phyloP scores from a whole-genome alignment of 2,888 invertebrate species.

The Drosophila cognata region DNA sequence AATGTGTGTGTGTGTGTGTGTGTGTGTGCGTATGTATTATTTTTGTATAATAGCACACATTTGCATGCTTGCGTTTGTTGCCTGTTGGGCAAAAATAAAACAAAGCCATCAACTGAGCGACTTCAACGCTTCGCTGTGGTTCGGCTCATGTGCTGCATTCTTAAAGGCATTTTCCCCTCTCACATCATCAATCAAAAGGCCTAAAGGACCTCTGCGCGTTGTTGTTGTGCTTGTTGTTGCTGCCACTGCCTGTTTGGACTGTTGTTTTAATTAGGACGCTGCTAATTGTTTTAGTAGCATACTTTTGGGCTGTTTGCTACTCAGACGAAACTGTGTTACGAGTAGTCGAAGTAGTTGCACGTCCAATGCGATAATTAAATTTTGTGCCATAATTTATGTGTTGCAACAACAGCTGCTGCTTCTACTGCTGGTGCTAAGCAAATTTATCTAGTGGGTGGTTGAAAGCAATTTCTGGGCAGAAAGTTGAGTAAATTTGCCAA shows the following conservation, averaged over 20 bases:
- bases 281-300: slow-evolving; percentile 80
- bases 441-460: slow-evolving; percentile 56
- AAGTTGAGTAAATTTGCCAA: slow-evolving; percentile 8
- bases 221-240: slow-evolving; percentile 13
- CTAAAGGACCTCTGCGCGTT: slow-evolving; percentile 18
- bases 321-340: slow-evolving; percentile 66
- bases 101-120: slow-evolving; percentile 39
- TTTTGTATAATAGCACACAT: slow-evolving; percentile 60
- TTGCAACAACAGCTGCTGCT: slow-evolving; percentile 60
- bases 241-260: slow-evolving; percentile 44
- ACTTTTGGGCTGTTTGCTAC: slow-evolving; percentile 59
- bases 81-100: slow-evolving; percentile 53
- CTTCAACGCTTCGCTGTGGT: slow-evolving; percentile 46
- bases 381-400: slow-evolving; percentile 71
- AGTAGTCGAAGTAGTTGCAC: slow-evolving; percentile 44
- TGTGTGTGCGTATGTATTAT: slow-evolving; percentile 26
- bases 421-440: slow-evolving; percentile 51
- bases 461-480: slow-evolving; percentile 21
- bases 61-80: slow-evolving; percentile 57
- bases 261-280: slow-evolving; percentile 76
- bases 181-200: slow-evolving; percentile 72
- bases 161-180: slow-evolving; percentile 60
- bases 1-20: slow-evolving; percentile 19
- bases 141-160: slow-evolving; percentile 59
- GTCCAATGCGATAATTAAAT: slow-evolving; percentile 75